Percentiles rank a stretch among this genome's conserved stretches.
Conservation (phyloP, 1,140 invertebrate genomes). For the Drosophila ohnishii region DNA sequence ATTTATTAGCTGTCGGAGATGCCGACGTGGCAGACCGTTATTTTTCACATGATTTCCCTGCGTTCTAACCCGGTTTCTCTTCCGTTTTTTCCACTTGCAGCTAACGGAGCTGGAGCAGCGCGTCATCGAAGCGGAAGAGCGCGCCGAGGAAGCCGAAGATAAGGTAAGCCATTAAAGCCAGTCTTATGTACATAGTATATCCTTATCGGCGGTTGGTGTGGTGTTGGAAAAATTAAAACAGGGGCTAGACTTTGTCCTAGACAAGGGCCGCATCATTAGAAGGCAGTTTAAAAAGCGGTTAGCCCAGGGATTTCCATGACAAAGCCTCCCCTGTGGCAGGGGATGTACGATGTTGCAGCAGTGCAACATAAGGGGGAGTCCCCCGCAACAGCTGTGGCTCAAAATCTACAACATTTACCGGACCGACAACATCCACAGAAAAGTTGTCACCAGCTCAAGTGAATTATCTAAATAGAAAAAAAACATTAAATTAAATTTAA, state of each 20-base stretch:
- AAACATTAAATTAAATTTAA: not conserved
- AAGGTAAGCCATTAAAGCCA: constrained; percentile 88
- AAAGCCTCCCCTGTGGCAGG: constrained; percentile 8
- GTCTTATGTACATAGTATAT: not conserved
- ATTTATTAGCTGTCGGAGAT: constrained; percentile 11
- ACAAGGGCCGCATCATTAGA: constrained; percentile 49
- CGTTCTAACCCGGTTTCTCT: constrained; percentile 20
- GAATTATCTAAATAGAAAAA: constrained; percentile 5
- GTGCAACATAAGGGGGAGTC: not conserved
- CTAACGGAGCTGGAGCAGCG: constrained; percentile 95
- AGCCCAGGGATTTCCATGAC: constrained; percentile 48
- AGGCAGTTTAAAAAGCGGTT: constrained; percentile 59
- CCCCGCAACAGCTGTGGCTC: constrained; percentile 38
- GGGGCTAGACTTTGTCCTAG: constrained; percentile 21
- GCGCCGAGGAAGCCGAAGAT: constrained; percentile 95
- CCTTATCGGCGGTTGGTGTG: not conserved
- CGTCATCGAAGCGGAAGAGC: constrained; percentile 93
- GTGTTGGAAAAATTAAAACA: constrained; percentile 41
- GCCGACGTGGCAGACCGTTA: not conserved
- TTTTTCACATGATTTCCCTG: constrained; percentile 53
- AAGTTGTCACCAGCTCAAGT: constrained; percentile 53
- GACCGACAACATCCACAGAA: constrained; percentile 18
- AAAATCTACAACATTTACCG: constrained; percentile 34
- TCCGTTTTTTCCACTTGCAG: constrained; percentile 86
- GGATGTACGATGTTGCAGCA: not conserved